Evolutionary conservation across 2,888 invertebrate species (phyloP).

Genomic region (Ennomos quercinarius): DNA sequence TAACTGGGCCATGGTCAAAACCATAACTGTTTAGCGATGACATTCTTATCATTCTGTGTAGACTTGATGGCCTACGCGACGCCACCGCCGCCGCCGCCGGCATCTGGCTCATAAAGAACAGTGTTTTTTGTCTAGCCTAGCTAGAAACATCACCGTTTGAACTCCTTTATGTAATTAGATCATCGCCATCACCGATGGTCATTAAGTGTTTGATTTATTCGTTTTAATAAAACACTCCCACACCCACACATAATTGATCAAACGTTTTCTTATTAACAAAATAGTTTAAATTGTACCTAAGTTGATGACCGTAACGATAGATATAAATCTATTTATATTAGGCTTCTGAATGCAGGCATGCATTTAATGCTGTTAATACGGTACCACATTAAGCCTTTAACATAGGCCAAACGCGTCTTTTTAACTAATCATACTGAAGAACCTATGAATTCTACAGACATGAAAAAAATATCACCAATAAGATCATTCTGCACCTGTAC

Average conservation of each 20-base stretch:
- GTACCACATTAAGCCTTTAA: conserved; percentile 53
- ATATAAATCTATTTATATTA: conserved; percentile 36
- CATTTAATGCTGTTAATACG: conserved; percentile 44
- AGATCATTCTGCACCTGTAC: too few relatives aligned
- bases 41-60: conserved; percentile 31
- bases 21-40: conserved; percentile 36
- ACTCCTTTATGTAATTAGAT: conserved; percentile 9
- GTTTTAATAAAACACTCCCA: conserved; percentile 20
- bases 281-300: conserved; percentile 33
- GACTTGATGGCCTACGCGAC: conserved; percentile 2
- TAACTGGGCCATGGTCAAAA: conserved; percentile 53
- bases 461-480: too few relatives aligned
- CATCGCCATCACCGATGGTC: conserved; percentile 5
- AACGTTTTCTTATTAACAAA: conserved; percentile 29
- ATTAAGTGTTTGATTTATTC: conserved; percentile 21
- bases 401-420: too few relatives aligned
- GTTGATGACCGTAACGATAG: conserved; percentile 32
- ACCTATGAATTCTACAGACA: too few relatives aligned
- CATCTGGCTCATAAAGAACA: conserved; percentile 2
- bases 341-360: conserved; percentile 41
- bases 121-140: conserved; percentile 4
- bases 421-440: too few relatives aligned
- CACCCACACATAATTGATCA: conserved; percentile 24
- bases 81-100: not conserved
- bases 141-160: not conserved